phyloP scores from a whole-genome alignment of 2,113 vertebrate species.

The Hippolais icterina region DNA sequence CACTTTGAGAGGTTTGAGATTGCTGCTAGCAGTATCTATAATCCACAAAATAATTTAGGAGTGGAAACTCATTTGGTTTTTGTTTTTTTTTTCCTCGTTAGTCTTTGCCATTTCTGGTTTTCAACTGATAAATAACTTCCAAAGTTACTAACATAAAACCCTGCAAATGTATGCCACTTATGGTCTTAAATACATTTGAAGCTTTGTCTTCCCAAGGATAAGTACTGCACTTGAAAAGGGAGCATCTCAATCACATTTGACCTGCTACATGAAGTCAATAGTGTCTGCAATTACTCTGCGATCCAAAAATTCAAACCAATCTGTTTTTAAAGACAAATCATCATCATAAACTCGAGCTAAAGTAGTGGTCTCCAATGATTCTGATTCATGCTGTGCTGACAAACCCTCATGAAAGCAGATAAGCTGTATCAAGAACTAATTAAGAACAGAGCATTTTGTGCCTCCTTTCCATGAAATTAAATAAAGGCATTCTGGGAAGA shows the following conservation, averaged over 20 bases:
- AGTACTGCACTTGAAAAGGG: constrained; percentile 16
- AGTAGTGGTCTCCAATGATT: constrained; percentile 23
- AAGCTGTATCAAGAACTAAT: constrained; percentile 47
- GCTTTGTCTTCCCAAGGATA: constrained; percentile 28
- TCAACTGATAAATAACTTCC: constrained; percentile 34
- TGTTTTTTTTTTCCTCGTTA: neutral
- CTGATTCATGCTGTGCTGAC: constrained; percentile 40
- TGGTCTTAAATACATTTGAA: neutral
- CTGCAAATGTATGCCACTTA: neutral
- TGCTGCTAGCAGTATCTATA: neutral
- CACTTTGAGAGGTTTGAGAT: neutral
- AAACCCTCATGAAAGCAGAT: constrained; percentile 48
- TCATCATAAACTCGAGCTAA: constrained; percentile 37
- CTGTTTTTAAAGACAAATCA: constrained; percentile 37
- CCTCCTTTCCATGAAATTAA: constrained; percentile 44
- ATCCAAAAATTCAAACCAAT: constrained; percentile 35
- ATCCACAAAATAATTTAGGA: neutral
- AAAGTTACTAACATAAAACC: neutral
- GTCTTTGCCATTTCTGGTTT: neutral
- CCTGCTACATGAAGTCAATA: neutral
- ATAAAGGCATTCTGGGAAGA: neutral
- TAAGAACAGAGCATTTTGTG: constrained; percentile 41
- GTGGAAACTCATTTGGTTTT: neutral
- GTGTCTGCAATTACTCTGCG: neutral
- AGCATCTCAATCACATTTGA: neutral